Evolutionary conservation across 2,113 vertebrate species (phyloP), one percentile per base, ranked within the genome.

Genomic region (Halichoeres trimaculatus): DNA sequence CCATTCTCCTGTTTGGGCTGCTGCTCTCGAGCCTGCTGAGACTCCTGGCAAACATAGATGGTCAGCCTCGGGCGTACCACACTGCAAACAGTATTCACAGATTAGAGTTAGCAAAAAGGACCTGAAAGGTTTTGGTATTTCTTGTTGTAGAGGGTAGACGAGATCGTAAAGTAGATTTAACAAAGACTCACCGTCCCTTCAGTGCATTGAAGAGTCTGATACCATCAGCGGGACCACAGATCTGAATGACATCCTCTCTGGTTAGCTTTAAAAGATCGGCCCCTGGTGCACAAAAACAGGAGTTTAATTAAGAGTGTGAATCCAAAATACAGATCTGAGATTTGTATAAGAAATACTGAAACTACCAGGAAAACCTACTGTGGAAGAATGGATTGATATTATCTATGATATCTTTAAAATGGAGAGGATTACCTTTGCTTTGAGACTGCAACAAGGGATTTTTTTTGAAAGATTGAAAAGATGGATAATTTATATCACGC

Each of bases 141-240:
- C 23, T 36, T 17, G 0, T 26, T 22, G 9, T 17, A 45, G 7
- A 8, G 0, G 5, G 1, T 40, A 2, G 22, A 36, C 19, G 1
- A 26, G 0, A 34, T 2, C 8, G 22, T 12, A n/a, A 7, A 57
- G 30, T n/a, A 16, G 2, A 23, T 36, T 1, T 0, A n/a, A 40
- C 58, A 52, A 41, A 1, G 45, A 65, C 95, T 19, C 76, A 98
- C 97, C 96, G 93, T 81, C 96, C 97, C 83, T 99, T 99, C 6
- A 99, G 91, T 0, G 97, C 96, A 52, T 99, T 99, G 90, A 98
- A 99, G 72, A 99, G 96, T 79, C 98, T 90, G 80, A 99, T 99
- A 62, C 97, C 97, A 40, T 99, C 98, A 1, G 98, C 97, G 16
- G 97, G 97, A 38, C 98, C 98, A n/a, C 98, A 99, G 89, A 99